Evolutionary conservation across 2,113 vertebrate species (phyloP).

Genomic region (Rynchops niger): DNA sequence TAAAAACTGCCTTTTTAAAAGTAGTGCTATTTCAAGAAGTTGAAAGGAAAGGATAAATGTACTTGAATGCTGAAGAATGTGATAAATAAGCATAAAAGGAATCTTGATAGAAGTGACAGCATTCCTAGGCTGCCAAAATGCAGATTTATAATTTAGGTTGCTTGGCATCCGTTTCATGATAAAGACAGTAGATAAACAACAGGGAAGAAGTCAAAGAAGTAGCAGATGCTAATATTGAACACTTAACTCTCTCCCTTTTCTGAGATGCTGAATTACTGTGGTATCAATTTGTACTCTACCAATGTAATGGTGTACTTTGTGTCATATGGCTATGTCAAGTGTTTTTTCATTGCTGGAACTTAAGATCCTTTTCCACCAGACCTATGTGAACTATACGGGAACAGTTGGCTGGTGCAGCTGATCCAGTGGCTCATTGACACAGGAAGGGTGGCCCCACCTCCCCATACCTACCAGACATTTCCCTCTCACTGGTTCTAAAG

Average conservation of each 20-base stretch:
- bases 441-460: neutral
- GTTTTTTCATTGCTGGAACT: neutral
- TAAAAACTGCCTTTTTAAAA: neutral
- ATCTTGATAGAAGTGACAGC: neutral
- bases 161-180: neutral
- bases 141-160: neutral
- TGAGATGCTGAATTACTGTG: neutral
- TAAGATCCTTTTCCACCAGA: neutral
- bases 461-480: neutral
- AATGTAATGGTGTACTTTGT: neutral
- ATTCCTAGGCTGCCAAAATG: neutral
- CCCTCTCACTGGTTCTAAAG: neutral
- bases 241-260: neutral
- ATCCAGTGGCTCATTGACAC: neutral
- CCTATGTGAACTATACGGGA: neutral
- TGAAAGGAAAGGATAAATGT: neutral
- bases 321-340: neutral
- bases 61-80: neutral
- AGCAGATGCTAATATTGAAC: neutral
- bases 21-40: neutral
- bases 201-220: neutral
- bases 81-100: neutral
- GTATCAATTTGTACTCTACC: neutral
- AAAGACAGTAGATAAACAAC: neutral
- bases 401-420: neutral